Base-by-base conservation (phyloP, 53 echinoderm and acorn worm species). In the Antedon mediterranea region DNA sequence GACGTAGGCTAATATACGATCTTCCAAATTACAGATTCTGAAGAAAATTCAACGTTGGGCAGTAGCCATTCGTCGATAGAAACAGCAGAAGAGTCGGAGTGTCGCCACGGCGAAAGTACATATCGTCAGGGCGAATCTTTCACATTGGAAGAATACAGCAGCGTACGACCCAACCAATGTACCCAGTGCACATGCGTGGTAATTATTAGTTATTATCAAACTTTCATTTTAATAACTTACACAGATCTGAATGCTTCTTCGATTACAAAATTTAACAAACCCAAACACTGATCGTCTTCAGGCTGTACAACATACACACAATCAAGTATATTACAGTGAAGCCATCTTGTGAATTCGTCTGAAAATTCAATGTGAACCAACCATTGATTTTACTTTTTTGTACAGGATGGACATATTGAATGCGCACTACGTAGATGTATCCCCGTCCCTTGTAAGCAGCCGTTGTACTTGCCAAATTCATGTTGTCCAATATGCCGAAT, bases 161-260 rank as follows among this genome's bases (percentile, higher is more conserved):
- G 15, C 18, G 57, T 57, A 18, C 70, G 90, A 31, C 74, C 74
- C 0, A 85, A 90, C 74, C 89, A 93, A 23, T 93, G 93, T 43
- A 90, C 86, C 18, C 93, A 93, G 43, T 93, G 93, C 78, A 86
- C 86, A 18, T 93, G 93, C 73, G 82, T 90, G 86, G 93, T 93
- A 85, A 57, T 57, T 37, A 37, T 11, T 6, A 37, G 11, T 37
- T 6, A 37, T 37, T 37, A 6, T 11, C 4, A 37, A 6, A 37
- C 4, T 37, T 37, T 37, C 11, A 37, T 37, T 37, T n/a, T n/a
- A n/a, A n/a, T n/a, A n/a, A n/a, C n/a, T n/a, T n/a, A n/a, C n/a
- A n/a, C n/a, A n/a, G n/a, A n/a, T n/a, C n/a, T n/a, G n/a, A n/a
- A n/a, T n/a, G n/a, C n/a, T n/a, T n/a, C n/a, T n/a, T n/a, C n/a